Evolutionary conservation across 2,113 vertebrate genomes (phyloP), one percentile per base, ranked within the genome.

Genomic region (Eurystomus gularis): DNA sequence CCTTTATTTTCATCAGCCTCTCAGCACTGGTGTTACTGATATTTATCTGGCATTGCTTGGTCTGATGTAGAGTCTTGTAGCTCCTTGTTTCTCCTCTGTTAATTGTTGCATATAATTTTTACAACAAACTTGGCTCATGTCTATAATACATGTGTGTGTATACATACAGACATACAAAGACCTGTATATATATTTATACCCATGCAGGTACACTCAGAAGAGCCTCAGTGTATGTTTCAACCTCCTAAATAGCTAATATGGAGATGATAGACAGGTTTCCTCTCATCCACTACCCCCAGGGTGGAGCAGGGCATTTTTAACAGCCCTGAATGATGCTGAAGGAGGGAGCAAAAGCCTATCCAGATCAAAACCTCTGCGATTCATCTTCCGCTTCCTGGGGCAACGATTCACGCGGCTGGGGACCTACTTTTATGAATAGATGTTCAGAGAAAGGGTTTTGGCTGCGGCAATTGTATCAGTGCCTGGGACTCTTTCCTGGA

Each of bases 391-490:
- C 37, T 92, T 94, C 90, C 95, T 79, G 80, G 57, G 83, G 90
- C 95, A 96, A 84, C 4, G 2, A 69, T 65, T 91, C 83, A n/a
- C 78, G 49, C 72, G 87, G 40, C 86, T 84, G n/a, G 80, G 82
- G 94, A 92, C 49, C n/a, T 89, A 8, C 52, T 79, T 89, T 94
- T 95, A 86, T 96, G 92, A 94, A 94, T 42, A 93, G 86, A 49
- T 82, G 83, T 86, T 90, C 73, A 51, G 80, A 89, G 77, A 92
- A 84, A 21, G 52, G 28, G 28, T 81, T 93, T 86, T 88, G 80
- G 57, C 52, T 72, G 7, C 37, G 94, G 61, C n/a, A 82, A 64
- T 75, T 88, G 28, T 35, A 54, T 70, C 75, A 62, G 7, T 54
- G 31, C 48, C 88, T 93, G 57, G 33, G 48, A 94, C 42, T 91